These are phyloP conservation scores for Macrostomum cliftonense DNA, from an alignment of 2,888 invertebrate species.

Conservation along the genomic window DNA sequence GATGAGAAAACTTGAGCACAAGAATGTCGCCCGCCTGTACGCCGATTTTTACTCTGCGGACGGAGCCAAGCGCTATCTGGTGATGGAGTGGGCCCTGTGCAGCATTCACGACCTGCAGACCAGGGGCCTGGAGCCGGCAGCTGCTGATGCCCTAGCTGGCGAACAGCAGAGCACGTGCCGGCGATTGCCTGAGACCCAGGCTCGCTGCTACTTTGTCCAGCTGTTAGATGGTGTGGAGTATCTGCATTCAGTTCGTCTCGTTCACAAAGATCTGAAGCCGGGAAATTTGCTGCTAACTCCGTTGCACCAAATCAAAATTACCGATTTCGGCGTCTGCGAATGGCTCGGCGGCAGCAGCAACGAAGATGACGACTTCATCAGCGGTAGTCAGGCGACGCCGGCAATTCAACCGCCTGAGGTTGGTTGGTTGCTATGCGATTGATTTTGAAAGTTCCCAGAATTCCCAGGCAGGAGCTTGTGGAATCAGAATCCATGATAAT, in stretches of 20 bases:
- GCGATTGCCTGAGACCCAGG: constrained; percentile 5
- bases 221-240: constrained; percentile 8
- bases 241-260: constrained; percentile 4
- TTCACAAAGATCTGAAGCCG: constrained; percentile 11
- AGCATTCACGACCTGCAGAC: constrained; percentile 10
- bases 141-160: no score
- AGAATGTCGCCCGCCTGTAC: constrained; percentile 3
- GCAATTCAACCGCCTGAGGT: constrained; percentile 12
- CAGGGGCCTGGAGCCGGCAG: no score
- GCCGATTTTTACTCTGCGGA: constrained; percentile 5
- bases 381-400: constrained; percentile 8
- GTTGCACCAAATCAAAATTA: constrained; percentile 2
- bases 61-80: constrained; percentile 4
- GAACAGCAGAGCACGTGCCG: constrained; percentile 2
- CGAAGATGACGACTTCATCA: no score
- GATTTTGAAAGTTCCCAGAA: no score
- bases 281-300: constrained; percentile 9
- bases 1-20: constrained; percentile 7
- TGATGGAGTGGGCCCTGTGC: constrained; percentile 9
- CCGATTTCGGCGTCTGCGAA: constrained; percentile 11
- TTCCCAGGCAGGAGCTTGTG: no score
- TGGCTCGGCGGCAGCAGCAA: not conserved
- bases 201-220: constrained; percentile 10
- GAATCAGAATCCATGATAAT: no score
- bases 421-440: no score